Evolutionary conservation across 2,888 invertebrate species (phyloP), one percentile per base, ranked within the genome.

Genomic region (Aleiodes alternator): DNA sequence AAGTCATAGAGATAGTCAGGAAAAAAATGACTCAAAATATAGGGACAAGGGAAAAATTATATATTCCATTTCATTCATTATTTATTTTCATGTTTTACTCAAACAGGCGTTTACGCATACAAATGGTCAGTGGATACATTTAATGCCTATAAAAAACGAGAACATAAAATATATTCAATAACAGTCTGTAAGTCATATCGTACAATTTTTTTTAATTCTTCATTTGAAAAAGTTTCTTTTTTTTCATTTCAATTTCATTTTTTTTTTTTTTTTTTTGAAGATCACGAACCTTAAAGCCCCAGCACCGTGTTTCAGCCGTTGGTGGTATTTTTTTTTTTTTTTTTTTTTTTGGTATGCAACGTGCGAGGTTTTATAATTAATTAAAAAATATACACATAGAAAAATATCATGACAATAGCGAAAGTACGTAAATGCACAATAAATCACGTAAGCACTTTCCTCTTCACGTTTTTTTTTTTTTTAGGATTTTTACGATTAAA

Each of bases 391-490:
- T 76, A 75, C 73, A 77, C 75, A 79, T 81, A 81, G 77, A 81
- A 81, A 81, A 81, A 81, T 80, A 80, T 80, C 56, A 80, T 68
- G 77, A 79, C 78, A 73, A 76, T 61, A 70, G 76, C 72, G 73
- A 76, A 75, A 69, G 74, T 75, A 76, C 64, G 66, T 70, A 76
- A 78, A 79, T 78, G 71, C 69, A 78, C 61, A 64, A 59, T 70
- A 57, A 55, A 77, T 73, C 61, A 77, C 78, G 48, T 72, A 76
- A 78, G 72, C 74, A 75, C 69, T 77, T 77, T 76, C 43, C 59
- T 64, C n/a, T 57, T 74, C 48, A 66, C 73, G 61, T 76, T 57
- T 71, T 56, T 70, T 72, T 66, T 56, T 70, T 72, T 66, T 43
- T 43, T 12, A 12, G 55, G 23, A 48, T 72, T 61, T 31, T 23